Evolutionary conservation across 2,113 vertebrate species (phyloP), one percentile per base, ranked within the genome.

Genomic region (Sinocyclocheilus anophthalmus): DNA sequence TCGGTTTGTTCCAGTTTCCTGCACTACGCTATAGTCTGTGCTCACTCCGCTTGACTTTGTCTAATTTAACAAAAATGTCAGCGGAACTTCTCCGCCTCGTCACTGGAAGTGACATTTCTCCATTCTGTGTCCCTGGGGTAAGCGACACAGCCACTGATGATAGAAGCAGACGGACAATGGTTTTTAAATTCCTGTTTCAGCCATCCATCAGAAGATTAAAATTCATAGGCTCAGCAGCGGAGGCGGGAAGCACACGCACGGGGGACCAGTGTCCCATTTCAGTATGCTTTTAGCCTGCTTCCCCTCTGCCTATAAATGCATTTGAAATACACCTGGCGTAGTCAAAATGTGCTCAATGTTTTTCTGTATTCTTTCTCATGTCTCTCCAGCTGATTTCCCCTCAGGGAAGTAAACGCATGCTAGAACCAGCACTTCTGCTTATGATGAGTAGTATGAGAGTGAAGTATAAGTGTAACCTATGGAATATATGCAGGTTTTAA

Each of bases 51-150:
- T 37, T 50, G 24, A 70, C 45, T 86, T 55, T 26, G 59, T 81
- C 61, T 81, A 65, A 83, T 84, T 85, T 78, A 87, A 76, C 84
- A 76, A 45, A 76, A 45, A 88, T 88, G 86, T 89, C 86, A 87
- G 70, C 24, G 24, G 53, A 82, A 85, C 48, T 37, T 75, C 63
- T 76, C 37, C 30, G 65, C 72, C 61, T 59, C 8, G 70, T 85
- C 82, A 79, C 20, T 85, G 65, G 14, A 55, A 57, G 45, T 65
- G 83, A 77, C 69, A 84, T 81, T 82, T 20, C 9, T 33, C 50
- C 5, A 26, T 78, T 75, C 48, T n/a, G 3, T 82, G 20, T 80
- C 79, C 89, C 84, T 67, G 2, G 79, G 82, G 86, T 84, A 55
- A 63, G 63, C 65, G 45, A 87, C 20, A 8, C 69, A 45, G 76